Evolutionary conservation across 2,797 vertebrate genomes (phyloP).

Genomic region (Anguilla megastoma): DNA sequence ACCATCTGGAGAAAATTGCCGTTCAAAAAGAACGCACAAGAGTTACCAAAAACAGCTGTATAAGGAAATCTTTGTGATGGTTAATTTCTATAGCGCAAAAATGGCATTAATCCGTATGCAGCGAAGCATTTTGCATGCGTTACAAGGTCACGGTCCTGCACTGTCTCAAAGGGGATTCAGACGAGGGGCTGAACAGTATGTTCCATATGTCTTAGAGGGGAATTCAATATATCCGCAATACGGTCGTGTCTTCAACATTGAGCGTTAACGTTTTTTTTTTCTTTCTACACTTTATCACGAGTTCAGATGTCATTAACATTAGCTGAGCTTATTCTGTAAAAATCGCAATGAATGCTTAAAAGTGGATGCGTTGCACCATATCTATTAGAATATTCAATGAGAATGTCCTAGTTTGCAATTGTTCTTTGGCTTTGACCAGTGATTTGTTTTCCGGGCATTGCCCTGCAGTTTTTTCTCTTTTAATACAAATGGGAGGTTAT

Average conservation of each 20-base stretch:
- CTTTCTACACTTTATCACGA: constrained; percentile 1
- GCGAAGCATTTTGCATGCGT: background rate
- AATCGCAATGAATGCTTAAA: background rate
- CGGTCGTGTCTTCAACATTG: background rate
- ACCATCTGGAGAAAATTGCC: background rate
- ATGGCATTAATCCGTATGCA: background rate
- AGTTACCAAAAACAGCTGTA: background rate
- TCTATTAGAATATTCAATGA: background rate
- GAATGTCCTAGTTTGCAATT: background rate
- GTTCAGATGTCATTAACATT: background rate
- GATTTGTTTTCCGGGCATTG: background rate
- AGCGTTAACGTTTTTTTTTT: background rate
- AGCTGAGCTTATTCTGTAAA: background rate
- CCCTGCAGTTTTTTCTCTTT: background rate
- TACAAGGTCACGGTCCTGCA: background rate
- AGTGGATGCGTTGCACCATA: background rate
- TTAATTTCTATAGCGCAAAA: background rate
- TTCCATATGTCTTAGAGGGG: background rate
- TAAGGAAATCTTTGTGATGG: background rate
- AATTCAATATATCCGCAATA: background rate
- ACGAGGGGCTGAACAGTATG: background rate
- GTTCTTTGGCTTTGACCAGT: background rate
- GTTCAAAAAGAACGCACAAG: background rate
- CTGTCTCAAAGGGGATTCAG: background rate
- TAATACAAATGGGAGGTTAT: background rate